Base-by-base conservation (phyloP, 2,888 invertebrate genomes). In the Stegophylla sp. region DNA sequence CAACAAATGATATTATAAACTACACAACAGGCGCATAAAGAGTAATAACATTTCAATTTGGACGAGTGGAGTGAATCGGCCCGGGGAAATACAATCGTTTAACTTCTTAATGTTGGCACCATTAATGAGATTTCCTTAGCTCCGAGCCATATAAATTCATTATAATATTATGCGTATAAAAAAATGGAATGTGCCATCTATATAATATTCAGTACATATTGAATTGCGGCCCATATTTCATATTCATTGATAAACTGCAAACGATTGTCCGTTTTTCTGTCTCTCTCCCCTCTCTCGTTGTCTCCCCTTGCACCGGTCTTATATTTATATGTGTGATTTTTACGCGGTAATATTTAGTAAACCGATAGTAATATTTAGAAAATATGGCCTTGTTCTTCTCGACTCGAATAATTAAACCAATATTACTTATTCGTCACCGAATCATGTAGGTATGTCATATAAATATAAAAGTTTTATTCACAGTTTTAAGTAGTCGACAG, bases 31-130 rank as follows among this genome's bases (percentile, higher is more conserved):
- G 63, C 51, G 26, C 20, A 74, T 75, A 64, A 75, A 75, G 34
- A 75, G 74, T 51, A 75, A 75, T 75, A 75, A 75, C 74, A 64
- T 75, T 75, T 75, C 74, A 64, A 75, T 75, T 75, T 75, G 51
- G 63, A 75, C 74, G 28, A 51, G 74, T 23, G 34, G 23, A 74
- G 48, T 48, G 61, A 20, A 51, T 20, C 63, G 63, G 51, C 74
- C 63, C 34, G 51, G 63, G 74, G 63, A 63, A 75, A 75, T 48
- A 63, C 56, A 61, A 77, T 59, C 77, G 67, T 77, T 77, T 59
- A 69, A 77, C 45, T 69, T 59, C 77, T 77, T 69, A 67, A 69
- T 56, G 67, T 69, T 59, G 45, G 45, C 59, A 59, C 67, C 34
- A 61, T 67, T 77, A 77, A 77, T 69, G 77, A 77, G 66, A 67